Base-by-base conservation (phyloP, 2,797 vertebrate genomes). In the Pantherophis vulpinus region DNA sequence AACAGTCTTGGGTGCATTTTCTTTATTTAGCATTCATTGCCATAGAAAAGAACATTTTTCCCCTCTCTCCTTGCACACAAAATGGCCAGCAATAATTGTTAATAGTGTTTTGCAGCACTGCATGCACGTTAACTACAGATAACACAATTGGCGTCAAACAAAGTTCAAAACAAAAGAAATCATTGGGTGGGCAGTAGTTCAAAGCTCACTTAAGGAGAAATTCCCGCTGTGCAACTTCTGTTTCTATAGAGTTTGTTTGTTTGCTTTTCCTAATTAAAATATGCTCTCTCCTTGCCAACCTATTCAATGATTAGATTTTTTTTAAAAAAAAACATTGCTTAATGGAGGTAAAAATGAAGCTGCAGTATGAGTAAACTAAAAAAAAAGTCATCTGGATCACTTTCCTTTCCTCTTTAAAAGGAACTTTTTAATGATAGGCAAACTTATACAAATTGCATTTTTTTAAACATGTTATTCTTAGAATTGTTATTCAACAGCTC, bases 21-120 rank as follows among this genome's bases (percentile, higher is more conserved):
- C 93, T 94, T 91, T 29, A 94, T 93, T 88, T 96, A 88, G 79
- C 32, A 93, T 63, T 66, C 91, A 92, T 74, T 92, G n/a, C 25
- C 86, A 87, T 47, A 47, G 20, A 83, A 83, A 83, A 83, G 4
- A 83, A 79, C 32, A 42, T 11, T 42, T 9, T 5, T 4, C 16
- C 2, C 23, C 37, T 1, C 42, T 12, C 42, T 83, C 20, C 79
- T 25, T 83, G 42, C 42, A 47, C 37, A 83, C 42, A 47, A 47
- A 83, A 47, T 47, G 79, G 42, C 42, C 20, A 83, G 23, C 42
- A 83, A 23, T 87, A 55, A 27, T 47, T 47, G 42, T 13, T 89
- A 60, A 51, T 61, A 61, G 12, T 60, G 37, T 42, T 89, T 89
- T 61, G 88, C 37, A 89, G 59, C 37, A 47, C 42, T 63, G 23